Conservation (phyloP, 2,888 invertebrate genomes). For the Synergus umbraculus region DNA sequence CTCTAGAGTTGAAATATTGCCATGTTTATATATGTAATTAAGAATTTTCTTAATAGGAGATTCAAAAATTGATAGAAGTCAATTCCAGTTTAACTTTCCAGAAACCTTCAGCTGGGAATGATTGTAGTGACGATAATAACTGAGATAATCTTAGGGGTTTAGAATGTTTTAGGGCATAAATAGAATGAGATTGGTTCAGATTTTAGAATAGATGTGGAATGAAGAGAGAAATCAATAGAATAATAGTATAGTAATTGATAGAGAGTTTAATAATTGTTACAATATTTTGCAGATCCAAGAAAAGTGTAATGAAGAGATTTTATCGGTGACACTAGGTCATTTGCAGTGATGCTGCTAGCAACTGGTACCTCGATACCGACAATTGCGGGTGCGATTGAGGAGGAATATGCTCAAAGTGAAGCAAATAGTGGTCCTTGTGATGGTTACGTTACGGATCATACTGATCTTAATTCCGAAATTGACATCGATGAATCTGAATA, state of each 20-base stretch:
- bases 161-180: no score
- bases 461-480: slow-evolving; percentile 87
- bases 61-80: background rate
- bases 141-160: no score
- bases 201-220: no score
- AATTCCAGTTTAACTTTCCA: no score
- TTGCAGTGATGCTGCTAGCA: slow-evolving; percentile 72
- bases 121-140: no score
- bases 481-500: slow-evolving; percentile 86
- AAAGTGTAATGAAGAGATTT: slow-evolving; percentile 61
- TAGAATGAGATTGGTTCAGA: no score
- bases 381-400: slow-evolving; percentile 74
- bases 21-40: background rate
- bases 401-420: slow-evolving; percentile 73
- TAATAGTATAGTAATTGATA: no score
- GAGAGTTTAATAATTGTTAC: no score
- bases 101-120: no score
- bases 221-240: no score
- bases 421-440: slow-evolving; percentile 73
- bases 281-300: slow-evolving; percentile 39
- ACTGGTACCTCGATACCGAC: slow-evolving; percentile 74
- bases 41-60: background rate
- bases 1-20: background rate
- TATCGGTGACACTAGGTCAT: slow-evolving; percentile 61
- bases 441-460: slow-evolving; percentile 88